These are phyloP conservation scores for Erythrocercus mccallii DNA, from an alignment of 2,113 vertebrate species.

Conservation along the genomic window DNA sequence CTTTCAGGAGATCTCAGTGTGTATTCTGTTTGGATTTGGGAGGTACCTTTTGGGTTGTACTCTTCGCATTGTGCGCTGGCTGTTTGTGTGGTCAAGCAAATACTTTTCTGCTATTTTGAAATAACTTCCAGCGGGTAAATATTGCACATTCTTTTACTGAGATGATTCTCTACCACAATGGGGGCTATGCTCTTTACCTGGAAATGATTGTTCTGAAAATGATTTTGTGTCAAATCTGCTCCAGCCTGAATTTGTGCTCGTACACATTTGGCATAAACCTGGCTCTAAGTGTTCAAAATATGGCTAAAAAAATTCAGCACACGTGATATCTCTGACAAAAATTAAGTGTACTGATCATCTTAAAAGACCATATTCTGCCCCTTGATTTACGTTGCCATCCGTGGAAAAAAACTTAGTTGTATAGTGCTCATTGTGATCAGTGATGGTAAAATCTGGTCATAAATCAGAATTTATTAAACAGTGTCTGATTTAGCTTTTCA, in stretches of 20 bases:
- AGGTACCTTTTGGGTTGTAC: neutral
- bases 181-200: neutral
- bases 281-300: neutral
- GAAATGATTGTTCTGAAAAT: neutral
- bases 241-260: neutral
- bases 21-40: neutral
- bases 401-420: neutral
- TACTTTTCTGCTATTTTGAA: neutral
- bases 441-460: neutral
- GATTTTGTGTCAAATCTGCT: neutral
- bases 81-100: neutral
- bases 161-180: neutral
- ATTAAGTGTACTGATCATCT: neutral
- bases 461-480: neutral
- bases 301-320: neutral
- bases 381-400: neutral
- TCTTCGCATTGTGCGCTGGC: neutral
- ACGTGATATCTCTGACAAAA: neutral
- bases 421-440: neutral
- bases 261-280: neutral
- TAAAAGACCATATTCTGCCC: neutral
- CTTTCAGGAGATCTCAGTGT: neutral
- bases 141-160: neutral
- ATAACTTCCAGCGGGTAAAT: neutral
- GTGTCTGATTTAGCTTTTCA: neutral